These are phyloP conservation scores for Eremobia ochroleuca DNA, from an alignment of 2,888 invertebrate species.

Conservation along the genomic window DNA sequence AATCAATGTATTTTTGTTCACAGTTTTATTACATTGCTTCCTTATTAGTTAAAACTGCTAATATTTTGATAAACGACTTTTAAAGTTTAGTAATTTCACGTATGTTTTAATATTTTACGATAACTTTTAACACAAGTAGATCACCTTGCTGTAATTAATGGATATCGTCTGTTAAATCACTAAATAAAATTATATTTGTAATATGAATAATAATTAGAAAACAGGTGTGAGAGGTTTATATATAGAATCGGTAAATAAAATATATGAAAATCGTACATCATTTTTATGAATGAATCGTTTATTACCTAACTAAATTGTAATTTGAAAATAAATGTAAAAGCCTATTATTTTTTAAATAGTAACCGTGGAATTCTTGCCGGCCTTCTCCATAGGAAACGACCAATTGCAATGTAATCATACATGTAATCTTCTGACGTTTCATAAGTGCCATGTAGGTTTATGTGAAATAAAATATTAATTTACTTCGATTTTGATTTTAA, in stretches of 20 bases:
- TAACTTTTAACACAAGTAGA: constrained; percentile 24
- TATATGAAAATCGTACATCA: neutral
- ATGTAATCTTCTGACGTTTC: no score
- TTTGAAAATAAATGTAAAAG: neutral
- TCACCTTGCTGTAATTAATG: constrained; percentile 26
- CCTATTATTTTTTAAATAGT: neutral
- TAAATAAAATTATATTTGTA: neutral
- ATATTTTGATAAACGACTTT: constrained; percentile 16
- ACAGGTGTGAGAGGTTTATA: constrained; percentile 2
- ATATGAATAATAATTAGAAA: constrained; percentile 27
- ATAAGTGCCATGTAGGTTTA: neutral
- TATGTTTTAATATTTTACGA: constrained; percentile 20
- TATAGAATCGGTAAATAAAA: neutral
- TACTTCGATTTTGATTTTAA: neutral
- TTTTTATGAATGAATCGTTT: neutral
- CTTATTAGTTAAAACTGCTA: constrained; percentile 33
- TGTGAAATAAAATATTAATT: no score
- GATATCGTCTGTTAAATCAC: constrained; percentile 7
- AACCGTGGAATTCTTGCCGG: neutral
- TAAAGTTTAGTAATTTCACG: constrained; percentile 7
- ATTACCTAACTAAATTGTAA: neutral
- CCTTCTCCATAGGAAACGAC: neutral
- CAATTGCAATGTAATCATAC: no score
- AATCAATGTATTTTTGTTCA: constrained; percentile 36
- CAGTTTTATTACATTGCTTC: constrained; percentile 38